Percentiles rank a stretch among this genome's conserved stretches.
Conservation (phyloP, 2,797 vertebrate species). For the Okamejei kenojei region DNA sequence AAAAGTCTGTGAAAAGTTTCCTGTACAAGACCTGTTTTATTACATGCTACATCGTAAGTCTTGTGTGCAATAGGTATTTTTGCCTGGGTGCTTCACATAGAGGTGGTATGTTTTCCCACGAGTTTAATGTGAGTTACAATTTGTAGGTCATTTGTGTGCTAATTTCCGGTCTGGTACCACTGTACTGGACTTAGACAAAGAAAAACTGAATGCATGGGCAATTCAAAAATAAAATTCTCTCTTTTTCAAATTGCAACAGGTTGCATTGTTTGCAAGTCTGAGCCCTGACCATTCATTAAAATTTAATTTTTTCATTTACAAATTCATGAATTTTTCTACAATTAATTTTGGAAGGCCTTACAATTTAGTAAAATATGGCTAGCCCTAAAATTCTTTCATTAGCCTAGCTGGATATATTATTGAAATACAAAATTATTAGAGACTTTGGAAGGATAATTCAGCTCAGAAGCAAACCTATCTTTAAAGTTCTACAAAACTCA, state of each 20-base stretch:
- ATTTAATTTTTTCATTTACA: neutral
- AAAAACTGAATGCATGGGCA: neutral
- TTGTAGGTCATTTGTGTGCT: neutral
- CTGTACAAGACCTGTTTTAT: too few species aligned
- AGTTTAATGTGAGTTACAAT: too few species aligned
- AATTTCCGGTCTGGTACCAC: neutral
- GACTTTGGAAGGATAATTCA: neutral
- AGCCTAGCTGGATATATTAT: neutral
- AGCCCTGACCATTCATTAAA: neutral
- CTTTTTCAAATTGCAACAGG: neutral
- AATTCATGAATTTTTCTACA: neutral
- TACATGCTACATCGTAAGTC: too few species aligned
- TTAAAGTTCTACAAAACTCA: neutral
- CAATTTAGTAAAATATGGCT: neutral
- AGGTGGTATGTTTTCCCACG: too few species aligned
- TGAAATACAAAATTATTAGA: neutral
- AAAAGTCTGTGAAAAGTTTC: too few species aligned
- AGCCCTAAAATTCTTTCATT: neutral
- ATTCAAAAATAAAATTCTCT: neutral
- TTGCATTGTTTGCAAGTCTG: neutral
- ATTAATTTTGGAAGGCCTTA: neutral
- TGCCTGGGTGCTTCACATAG: too few species aligned
- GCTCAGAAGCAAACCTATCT: neutral
- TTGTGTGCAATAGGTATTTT: too few species aligned
- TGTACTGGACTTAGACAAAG: neutral